Conservation (phyloP, 2,113 vertebrate genomes). For the Uria lomvia region DNA sequence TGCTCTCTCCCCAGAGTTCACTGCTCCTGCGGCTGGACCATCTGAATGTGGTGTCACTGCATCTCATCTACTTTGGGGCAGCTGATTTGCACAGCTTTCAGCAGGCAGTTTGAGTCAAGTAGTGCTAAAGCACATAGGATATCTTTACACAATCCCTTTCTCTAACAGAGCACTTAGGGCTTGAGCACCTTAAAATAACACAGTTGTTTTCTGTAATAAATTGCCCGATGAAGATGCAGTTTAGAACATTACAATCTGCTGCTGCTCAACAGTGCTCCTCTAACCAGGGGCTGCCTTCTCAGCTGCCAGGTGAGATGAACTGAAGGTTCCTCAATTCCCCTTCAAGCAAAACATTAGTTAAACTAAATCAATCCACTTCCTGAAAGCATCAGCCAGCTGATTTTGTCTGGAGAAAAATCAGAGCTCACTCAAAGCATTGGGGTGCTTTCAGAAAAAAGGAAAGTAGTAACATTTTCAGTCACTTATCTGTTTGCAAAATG, state of each 20-base stretch:
- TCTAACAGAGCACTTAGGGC: neutral
- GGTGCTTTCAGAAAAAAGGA: neutral
- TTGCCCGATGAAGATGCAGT: neutral
- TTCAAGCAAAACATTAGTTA: neutral
- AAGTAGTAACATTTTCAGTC: neutral
- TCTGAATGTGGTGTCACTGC: neutral
- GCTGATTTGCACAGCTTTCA: neutral
- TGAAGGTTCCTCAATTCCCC: neutral
- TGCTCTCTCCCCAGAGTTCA: neutral
- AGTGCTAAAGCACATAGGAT: neutral
- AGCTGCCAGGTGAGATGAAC: neutral
- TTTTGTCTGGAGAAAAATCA: neutral
- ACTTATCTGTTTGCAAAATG: neutral
- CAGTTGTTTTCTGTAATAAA: neutral
- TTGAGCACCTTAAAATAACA: neutral
- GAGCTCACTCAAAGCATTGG: neutral
- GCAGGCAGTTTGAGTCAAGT: neutral
- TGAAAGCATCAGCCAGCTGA: neutral
- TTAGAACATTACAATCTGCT: neutral
- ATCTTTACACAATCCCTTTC: neutral
- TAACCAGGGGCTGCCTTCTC: neutral
- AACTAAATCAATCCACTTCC: neutral
- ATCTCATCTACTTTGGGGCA: neutral
- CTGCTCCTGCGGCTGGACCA: neutral
- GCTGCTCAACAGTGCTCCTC: neutral